Conservation (phyloP, 1,140 invertebrate species). For the Heliconius himera region DNA sequence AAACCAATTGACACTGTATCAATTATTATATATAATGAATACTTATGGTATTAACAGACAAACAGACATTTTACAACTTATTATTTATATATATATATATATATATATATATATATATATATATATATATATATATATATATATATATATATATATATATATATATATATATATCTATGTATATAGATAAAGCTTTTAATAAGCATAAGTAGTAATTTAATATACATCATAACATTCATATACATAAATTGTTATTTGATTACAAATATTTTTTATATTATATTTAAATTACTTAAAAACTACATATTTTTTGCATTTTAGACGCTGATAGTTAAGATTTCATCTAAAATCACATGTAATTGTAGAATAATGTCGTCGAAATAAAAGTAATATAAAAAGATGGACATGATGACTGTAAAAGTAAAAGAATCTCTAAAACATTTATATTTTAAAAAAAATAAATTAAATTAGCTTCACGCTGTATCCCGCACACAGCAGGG, state of each 20-base stretch:
- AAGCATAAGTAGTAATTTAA: background rate
- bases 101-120: background rate
- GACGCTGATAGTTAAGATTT: background rate
- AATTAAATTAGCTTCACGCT: too few species aligned
- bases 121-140: background rate
- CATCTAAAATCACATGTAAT: background rate
- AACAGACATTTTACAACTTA: background rate
- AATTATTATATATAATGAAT: background rate
- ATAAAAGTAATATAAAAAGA: background rate
- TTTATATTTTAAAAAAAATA: too few species aligned
- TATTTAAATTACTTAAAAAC: background rate
- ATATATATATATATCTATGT: background rate
- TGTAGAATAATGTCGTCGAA: background rate
- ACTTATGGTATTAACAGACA: background rate
- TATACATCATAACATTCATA: conserved; percentile 1
- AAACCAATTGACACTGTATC: background rate
- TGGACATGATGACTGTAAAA: background rate
- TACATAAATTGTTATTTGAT: background rate
- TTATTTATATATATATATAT: too few species aligned
- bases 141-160: background rate
- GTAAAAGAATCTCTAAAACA: background rate
- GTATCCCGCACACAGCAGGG: too few species aligned
- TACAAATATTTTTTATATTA: background rate
- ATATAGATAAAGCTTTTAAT: background rate
- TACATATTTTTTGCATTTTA: background rate